These are phyloP conservation scores for Nysson spinosus DNA, from an alignment of 2,888 invertebrate species.

Conservation along the genomic window DNA sequence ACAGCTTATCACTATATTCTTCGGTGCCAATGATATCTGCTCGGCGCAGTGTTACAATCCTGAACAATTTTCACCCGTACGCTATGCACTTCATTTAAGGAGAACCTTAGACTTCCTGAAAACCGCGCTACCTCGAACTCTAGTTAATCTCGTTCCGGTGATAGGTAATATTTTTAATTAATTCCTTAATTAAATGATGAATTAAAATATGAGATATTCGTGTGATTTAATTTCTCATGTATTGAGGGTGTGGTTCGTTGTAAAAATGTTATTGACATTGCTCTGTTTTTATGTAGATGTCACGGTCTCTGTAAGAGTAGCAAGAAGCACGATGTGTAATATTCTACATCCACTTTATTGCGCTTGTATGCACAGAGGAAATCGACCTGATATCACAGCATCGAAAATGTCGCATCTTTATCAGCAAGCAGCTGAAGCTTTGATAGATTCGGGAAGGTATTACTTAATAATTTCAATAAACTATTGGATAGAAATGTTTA, in stretches of 20 bases:
- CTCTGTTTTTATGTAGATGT: slow-evolving; percentile 79
- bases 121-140: slow-evolving; percentile 82
- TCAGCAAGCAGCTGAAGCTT: slow-evolving; percentile 82
- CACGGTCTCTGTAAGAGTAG: slow-evolving; percentile 84
- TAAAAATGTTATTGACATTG: not conserved
- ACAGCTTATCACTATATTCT: slow-evolving; percentile 83
- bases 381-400: slow-evolving; percentile 80
- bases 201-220: too few species aligned
- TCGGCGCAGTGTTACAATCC: slow-evolving; percentile 82
- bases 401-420: slow-evolving; percentile 83
- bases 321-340: slow-evolving; percentile 83
- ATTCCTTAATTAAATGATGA: too few species aligned
- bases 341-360: slow-evolving; percentile 86
- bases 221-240: not conserved
- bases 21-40: slow-evolving; percentile 87
- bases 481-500: not conserved
- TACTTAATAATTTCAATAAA: too few species aligned
- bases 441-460: slow-evolving; percentile 79
- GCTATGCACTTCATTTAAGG: slow-evolving; percentile 82
- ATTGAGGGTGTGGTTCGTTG: not conserved
- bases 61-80: slow-evolving; percentile 79
- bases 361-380: slow-evolving; percentile 84
- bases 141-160: slow-evolving; percentile 85
- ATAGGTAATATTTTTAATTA: slow-evolving; percentile 80
- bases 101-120: slow-evolving; percentile 84